These are phyloP conservation scores for Equus quagga DNA, from an alignment of 2,113 vertebrate genomes.

Conservation along the genomic window DNA sequence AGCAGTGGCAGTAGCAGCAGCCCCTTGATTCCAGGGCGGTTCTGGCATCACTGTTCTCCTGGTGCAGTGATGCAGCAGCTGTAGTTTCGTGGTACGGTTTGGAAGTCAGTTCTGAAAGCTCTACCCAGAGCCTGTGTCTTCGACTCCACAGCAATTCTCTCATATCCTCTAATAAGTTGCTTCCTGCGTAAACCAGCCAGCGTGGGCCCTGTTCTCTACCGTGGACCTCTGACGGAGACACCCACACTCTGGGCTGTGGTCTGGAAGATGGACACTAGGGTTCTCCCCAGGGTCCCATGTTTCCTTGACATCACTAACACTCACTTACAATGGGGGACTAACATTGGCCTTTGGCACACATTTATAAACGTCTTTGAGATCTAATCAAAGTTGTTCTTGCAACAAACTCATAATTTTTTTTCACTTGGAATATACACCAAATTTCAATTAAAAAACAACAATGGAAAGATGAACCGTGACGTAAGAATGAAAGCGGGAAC, in stretches of 20 bases:
- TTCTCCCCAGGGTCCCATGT: accelerated
- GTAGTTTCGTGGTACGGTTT: accelerated
- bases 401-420: neutral
- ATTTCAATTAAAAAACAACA: neutral
- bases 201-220: too few species aligned
- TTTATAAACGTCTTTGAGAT: neutral
- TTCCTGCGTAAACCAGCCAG: neutral
- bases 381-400: neutral
- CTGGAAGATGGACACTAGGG: accelerated
- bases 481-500: too few species aligned
- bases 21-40: neutral
- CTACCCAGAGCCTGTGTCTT: too few species aligned
- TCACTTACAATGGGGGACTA: accelerated
- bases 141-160: accelerated
- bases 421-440: neutral
- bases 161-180: accelerated
- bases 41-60: neutral
- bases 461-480: neutral
- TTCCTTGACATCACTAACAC: neutral
- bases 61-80: accelerated
- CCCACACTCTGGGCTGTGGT: neutral
- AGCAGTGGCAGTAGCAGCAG: accelerated
- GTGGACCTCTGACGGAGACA: neutral
- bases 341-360: neutral
- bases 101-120: neutral